Evolutionary conservation across 2,888 invertebrate species (phyloP).

Genomic region (Himalopsyche japonica): DNA sequence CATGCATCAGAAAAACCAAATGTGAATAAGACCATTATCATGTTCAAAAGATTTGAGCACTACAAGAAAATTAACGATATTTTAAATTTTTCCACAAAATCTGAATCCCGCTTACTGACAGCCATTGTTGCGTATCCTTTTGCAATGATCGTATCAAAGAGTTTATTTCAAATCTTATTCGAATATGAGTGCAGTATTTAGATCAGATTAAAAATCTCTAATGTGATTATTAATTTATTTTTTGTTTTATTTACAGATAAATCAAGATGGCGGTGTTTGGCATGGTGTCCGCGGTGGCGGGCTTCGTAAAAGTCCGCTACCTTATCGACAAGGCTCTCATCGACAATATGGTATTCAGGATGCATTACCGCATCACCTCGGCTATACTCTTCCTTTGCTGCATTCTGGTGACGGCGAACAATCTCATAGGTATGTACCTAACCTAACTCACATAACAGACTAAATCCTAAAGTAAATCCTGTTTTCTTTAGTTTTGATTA

Average conservation of each 20-base stretch:
- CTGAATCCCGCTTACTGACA: no score
- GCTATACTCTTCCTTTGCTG: conserved; percentile 85
- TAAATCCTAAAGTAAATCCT: no score
- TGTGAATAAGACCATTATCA: background rate
- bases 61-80: no score
- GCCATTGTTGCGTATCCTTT: no score
- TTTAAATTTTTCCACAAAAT: no score
- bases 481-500: no score
- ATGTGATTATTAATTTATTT: background rate
- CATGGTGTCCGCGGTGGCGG: conserved; percentile 85
- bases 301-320: conserved; percentile 88
- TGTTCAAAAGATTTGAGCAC: no score
- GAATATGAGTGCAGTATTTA: no score
- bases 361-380: conserved; percentile 86
- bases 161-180: no score
- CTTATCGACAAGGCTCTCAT: conserved; percentile 86
- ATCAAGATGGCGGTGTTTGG: conserved; percentile 76
- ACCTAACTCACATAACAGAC: no score
- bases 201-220: no score
- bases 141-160: no score
- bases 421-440: conserved; percentile 77
- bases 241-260: conserved; percentile 16
- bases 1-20: background rate
- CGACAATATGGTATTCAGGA: conserved; percentile 87
- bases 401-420: conserved; percentile 86